These are phyloP conservation scores for Huso huso DNA, from an alignment of 2,797 vertebrate genomes.

Conservation along the genomic window DNA sequence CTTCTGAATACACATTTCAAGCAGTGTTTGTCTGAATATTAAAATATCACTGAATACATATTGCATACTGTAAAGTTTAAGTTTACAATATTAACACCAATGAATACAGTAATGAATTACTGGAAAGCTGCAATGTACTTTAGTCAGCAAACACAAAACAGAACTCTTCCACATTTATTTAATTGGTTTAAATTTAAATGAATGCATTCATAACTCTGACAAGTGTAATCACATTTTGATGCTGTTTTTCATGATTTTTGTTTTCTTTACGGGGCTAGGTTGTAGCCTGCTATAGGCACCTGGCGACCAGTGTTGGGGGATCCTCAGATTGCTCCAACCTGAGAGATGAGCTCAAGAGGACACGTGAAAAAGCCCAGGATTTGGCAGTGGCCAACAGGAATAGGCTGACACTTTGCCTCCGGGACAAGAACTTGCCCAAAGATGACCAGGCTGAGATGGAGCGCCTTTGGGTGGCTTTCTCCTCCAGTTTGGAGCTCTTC, in stretches of 20 bases:
- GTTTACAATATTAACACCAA: no score
- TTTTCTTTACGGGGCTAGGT: slow-evolving; percentile 41
- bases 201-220: neutral
- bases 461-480: slow-evolving; percentile 71
- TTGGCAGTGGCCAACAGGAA: slow-evolving; percentile 42
- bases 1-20: no score
- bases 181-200: neutral
- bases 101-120: no score
- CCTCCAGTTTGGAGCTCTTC: slow-evolving; percentile 64
- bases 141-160: slow-evolving; percentile 34
- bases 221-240: slow-evolving; percentile 25
- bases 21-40: no score
- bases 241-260: neutral
- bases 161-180: slow-evolving; percentile 44
- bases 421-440: slow-evolving; percentile 52
- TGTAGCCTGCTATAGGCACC: slow-evolving; percentile 65
- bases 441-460: slow-evolving; percentile 56
- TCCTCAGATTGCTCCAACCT: slow-evolving; percentile 57
- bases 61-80: no score
- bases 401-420: slow-evolving; percentile 53
- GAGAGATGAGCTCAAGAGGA: slow-evolving; percentile 57
- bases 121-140: no score
- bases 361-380: slow-evolving; percentile 54
- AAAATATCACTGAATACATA: no score
- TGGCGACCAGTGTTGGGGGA: slow-evolving; percentile 61